Conservation (phyloP, 2,113 vertebrate genomes). For the Mystacornis crossleyi region DNA sequence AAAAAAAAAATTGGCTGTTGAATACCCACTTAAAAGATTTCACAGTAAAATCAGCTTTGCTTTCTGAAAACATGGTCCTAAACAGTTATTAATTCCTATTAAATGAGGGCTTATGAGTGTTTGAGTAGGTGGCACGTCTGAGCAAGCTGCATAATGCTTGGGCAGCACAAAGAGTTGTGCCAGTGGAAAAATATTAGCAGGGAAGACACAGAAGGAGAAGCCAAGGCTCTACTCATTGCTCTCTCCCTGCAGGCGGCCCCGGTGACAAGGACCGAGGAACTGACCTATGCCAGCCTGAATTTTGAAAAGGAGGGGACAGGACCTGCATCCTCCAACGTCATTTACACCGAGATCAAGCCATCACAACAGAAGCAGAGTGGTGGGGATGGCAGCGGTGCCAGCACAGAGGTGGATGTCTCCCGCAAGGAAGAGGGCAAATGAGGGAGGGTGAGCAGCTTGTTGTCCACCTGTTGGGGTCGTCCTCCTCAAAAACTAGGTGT, state of each 20-base stretch:
- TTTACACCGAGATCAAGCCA: background rate
- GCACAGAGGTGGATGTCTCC: background rate
- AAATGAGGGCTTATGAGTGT: background rate
- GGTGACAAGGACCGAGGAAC: background rate
- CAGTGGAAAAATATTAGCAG: background rate
- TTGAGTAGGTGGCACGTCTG: background rate
- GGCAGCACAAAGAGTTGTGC: background rate
- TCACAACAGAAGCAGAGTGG: background rate
- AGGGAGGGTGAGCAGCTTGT: background rate
- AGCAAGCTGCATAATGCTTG: background rate
- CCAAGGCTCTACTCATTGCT: background rate
- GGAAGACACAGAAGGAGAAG: background rate
- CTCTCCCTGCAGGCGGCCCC: background rate
- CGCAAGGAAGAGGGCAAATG: background rate
- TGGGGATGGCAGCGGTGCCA: background rate
- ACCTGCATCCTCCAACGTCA: accelerated
- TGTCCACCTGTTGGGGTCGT: accelerated
- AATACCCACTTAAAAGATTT: background rate
- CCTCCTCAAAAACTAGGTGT: background rate
- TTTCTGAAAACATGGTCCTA: background rate
- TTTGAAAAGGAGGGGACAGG: background rate
- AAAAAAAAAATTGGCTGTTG: background rate
- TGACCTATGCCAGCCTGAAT: background rate
- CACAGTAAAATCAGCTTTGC: background rate
- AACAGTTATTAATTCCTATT: background rate